Evolutionary conservation across 2,797 vertebrate genomes (phyloP), one percentile per base, ranked within the genome.

Genomic region (Periophthalmus magnuspinnatus): DNA sequence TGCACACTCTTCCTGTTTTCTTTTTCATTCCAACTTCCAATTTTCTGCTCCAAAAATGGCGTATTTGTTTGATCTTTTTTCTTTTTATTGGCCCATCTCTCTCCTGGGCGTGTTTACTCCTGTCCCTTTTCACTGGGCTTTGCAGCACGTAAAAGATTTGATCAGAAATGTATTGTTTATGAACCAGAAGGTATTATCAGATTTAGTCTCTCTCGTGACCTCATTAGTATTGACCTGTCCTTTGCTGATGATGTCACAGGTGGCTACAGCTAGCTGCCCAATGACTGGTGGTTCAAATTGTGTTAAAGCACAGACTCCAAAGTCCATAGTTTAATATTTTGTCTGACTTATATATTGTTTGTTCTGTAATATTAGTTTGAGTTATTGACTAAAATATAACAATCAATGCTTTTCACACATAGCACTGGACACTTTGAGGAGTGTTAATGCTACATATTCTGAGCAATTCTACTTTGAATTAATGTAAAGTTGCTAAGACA

Each of bases 181-280:
- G 89, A 93, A 89, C 86, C 81, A 76, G 67, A 75, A 70, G 78
- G 75, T 54, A 61, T 88, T 88, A 93, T 91, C 82, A 69, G 71
- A 92, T 93, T 92, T 75, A 62, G 68, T 77, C 82, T 78, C 74
- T 78, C 88, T 72, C 75, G 34, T 90, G 87, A 93, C 88, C 88
- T 89, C 80, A 88, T 94, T 93, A 92, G 92, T 93, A 93, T 93
- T 89, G 93, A 94, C 88, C 88, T 88, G 85, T 86, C 81, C 80
- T 78, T 76, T 66, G 61, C 47, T 79, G 81, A 83, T 90, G 90
- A 92, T 87, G 88, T 89, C 88, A 90, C 74, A 81, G 79, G 68
- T 81, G 77, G 83, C 80, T 74, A 77, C 74, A 79, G 74, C 63
- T 32, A 50, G 71, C 67, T 64, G 78, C 75, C 80, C 84, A 85